Conservation (phyloP, 2,113 vertebrate species). For the Gambusia holbrooki region DNA sequence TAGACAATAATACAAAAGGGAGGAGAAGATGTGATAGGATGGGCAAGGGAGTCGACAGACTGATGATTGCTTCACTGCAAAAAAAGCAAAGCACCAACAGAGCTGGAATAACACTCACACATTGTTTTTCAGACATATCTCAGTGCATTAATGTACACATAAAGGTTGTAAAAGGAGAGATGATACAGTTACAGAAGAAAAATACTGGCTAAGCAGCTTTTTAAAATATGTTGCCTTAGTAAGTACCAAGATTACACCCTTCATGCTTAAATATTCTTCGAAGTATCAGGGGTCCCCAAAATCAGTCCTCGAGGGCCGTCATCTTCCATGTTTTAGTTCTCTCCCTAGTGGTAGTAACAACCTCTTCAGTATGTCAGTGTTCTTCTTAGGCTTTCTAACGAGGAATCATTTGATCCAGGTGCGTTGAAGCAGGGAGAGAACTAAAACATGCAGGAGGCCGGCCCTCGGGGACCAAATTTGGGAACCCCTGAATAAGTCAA, state of each 20-base stretch:
- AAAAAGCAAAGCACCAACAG: constrained; percentile 40
- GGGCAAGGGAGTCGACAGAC: constrained; percentile 73
- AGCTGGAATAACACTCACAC: constrained; percentile 38
- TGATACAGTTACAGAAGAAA: background rate
- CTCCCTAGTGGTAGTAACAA: too few relatives aligned
- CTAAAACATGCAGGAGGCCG: too few relatives aligned
- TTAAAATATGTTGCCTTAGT: background rate
- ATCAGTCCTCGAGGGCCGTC: too few relatives aligned
- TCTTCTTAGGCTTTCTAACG: too few relatives aligned
- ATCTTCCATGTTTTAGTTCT: too few relatives aligned
- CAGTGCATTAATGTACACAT: constrained; percentile 9
- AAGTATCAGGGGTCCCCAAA: too few relatives aligned
- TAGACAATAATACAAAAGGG: constrained; percentile 64
- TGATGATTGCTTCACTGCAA: constrained; percentile 71
- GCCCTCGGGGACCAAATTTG: too few relatives aligned
- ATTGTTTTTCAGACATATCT: background rate
- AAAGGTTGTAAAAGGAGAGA: background rate
- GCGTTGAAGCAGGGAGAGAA: too few relatives aligned
- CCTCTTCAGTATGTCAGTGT: too few relatives aligned
- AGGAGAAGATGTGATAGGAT: constrained; percentile 68
- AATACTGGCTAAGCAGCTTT: background rate
- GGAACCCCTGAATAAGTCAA: too few relatives aligned
- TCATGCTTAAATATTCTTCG: background rate
- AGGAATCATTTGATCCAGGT: too few relatives aligned
- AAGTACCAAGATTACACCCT: too few relatives aligned